These are phyloP conservation scores for Cygnus olor DNA, from an alignment of 2,797 vertebrate species.

Conservation along the genomic window DNA sequence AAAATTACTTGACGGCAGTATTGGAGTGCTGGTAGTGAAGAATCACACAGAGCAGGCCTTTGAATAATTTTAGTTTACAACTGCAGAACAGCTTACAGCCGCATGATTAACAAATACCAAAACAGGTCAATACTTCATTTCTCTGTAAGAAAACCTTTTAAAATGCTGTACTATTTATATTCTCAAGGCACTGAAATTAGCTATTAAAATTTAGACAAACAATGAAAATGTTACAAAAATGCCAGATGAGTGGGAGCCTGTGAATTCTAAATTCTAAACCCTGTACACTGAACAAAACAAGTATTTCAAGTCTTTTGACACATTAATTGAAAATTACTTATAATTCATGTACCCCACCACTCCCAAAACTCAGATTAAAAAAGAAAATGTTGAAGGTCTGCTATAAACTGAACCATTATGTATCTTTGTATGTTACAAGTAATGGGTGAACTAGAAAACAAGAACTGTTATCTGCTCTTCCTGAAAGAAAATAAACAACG, in stretches of 20 bases:
- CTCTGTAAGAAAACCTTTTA: neutral
- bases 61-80: neutral
- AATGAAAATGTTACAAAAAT: neutral
- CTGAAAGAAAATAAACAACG: neutral
- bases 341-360: accelerated
- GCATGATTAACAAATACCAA: neutral
- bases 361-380: neutral
- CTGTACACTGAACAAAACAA: neutral
- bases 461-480: neutral
- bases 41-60: neutral
- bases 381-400: neutral
- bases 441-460: neutral
- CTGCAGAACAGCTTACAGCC: neutral
- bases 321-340: neutral
- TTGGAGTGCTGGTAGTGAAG: neutral
- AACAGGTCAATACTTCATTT: neutral
- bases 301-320: neutral
- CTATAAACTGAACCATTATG: neutral
- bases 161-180: neutral
- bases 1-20: neutral
- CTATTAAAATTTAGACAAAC: neutral
- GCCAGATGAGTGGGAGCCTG: neutral
- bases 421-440: neutral
- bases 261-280: neutral
- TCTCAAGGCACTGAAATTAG: neutral